Conservation (phyloP, 2,797 vertebrate genomes). For the Melanotaenia pygmaea region DNA sequence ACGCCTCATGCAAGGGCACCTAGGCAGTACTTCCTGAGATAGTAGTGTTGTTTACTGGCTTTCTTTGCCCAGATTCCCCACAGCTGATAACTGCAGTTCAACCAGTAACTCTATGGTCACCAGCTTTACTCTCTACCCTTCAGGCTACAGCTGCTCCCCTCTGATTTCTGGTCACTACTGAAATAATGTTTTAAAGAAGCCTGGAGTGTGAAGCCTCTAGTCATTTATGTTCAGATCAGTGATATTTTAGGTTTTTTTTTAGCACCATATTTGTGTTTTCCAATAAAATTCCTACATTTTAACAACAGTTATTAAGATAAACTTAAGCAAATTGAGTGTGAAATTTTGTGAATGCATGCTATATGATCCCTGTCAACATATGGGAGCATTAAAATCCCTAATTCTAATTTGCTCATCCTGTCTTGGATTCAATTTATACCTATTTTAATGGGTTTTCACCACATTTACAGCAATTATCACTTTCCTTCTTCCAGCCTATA, state of each 20-base stretch:
- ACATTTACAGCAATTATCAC: conserved; percentile 50
- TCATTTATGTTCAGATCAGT: conserved; percentile 31
- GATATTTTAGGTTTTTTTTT: conserved; percentile 6
- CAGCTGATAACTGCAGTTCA: conserved; percentile 31
- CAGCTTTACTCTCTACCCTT: conserved; percentile 39
- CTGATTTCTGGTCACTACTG: conserved; percentile 25
- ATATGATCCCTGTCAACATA: conserved; percentile 21
- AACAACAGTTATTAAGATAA: conserved; percentile 3
- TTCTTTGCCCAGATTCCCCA: conserved; percentile 18
- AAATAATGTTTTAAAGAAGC: conserved; percentile 17
- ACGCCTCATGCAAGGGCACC: conserved; percentile 13
- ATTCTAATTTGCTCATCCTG: conserved; percentile 42
- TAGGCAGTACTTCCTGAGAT: conserved; percentile 10
- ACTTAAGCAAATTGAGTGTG: conserved; percentile 1
- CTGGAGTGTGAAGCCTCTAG: conserved; percentile 22
- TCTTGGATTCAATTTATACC: conserved; percentile 24
- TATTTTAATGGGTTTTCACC: conserved; percentile 45
- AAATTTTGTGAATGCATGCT: conserved; percentile 8
- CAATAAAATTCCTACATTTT: conserved; percentile 14
- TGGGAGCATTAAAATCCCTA: conserved; percentile 38
- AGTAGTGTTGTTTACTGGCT: conserved; percentile 16
- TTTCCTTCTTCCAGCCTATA: conserved; percentile 29
- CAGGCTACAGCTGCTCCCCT: conserved; percentile 32
- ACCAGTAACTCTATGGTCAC: conserved; percentile 51
- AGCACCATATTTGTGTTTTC: conserved; percentile 5